These are phyloP conservation scores for Cylas formicarius DNA, from an alignment of 1,140 invertebrate species.

Conservation along the genomic window DNA sequence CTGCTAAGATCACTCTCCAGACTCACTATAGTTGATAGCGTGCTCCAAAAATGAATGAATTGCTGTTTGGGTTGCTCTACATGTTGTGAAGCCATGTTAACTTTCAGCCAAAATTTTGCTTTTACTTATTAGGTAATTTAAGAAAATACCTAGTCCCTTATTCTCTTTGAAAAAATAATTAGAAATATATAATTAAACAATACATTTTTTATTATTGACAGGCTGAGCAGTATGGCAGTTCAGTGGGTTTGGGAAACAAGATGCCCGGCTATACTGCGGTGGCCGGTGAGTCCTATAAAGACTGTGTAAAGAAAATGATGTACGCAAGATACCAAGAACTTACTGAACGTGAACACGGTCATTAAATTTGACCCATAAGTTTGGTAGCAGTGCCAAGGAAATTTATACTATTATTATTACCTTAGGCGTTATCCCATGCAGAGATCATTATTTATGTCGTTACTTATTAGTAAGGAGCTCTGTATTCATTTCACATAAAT, in stretches of 20 bases:
- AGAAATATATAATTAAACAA: background rate
- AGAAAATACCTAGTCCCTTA: background rate
- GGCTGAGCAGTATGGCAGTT: slow-evolving; percentile 58
- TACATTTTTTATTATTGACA: slow-evolving; percentile 28
- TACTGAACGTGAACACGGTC: slow-evolving; percentile 50
- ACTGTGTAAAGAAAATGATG: slow-evolving; percentile 88
- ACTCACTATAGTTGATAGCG: slow-evolving; percentile 1
- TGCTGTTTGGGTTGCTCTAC: too few species aligned
- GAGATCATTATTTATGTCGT: too few species aligned
- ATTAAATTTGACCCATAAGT: too few species aligned
- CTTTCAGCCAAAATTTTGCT: too few species aligned
- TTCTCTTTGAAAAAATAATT: background rate
- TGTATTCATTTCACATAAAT: too few species aligned
- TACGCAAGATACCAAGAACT: slow-evolving; percentile 74
- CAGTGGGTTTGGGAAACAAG: slow-evolving; percentile 69
- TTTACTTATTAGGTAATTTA: background rate
- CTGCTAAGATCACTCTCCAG: too few species aligned
- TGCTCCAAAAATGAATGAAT: too few species aligned
- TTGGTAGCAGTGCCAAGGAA: too few species aligned
- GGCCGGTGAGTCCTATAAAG: slow-evolving; percentile 81
- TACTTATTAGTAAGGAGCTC: too few species aligned
- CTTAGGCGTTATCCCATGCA: too few species aligned
- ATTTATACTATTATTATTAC: too few species aligned
- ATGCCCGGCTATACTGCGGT: slow-evolving; percentile 63
- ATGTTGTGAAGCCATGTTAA: background rate